These are phyloP conservation scores for Colinus virginianus DNA, from an alignment of 2,113 vertebrate species.

Conservation along the genomic window DNA sequence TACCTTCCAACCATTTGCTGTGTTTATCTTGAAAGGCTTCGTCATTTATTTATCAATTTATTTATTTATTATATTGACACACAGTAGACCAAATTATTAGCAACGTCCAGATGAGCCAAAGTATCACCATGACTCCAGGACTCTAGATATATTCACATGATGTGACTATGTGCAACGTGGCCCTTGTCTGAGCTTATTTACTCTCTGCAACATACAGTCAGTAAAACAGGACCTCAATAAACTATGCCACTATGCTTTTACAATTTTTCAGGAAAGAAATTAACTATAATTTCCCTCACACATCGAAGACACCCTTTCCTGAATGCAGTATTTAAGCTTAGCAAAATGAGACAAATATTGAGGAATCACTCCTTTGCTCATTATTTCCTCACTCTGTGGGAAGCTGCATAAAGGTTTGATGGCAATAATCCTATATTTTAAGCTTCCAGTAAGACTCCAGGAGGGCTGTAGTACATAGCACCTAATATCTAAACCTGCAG, in stretches of 20 bases:
- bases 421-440: neutral
- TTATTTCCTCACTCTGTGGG: neutral
- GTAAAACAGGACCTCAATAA: neutral
- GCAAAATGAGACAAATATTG: neutral
- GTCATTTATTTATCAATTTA: neutral
- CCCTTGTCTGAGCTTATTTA: neutral
- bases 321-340: neutral
- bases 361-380: neutral
- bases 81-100: accelerated
- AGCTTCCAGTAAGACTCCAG: neutral
- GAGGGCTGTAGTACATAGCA: neutral
- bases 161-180: neutral
- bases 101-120: neutral
- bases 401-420: neutral
- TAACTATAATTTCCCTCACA: neutral
- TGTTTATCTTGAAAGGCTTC: neutral
- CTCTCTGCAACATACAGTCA: neutral
- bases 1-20: neutral
- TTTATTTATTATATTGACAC: neutral
- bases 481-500: neutral
- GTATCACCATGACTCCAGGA: neutral
- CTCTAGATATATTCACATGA: neutral
- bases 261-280: neutral
- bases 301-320: neutral
- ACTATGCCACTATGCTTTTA: neutral